Conservation (phyloP, 1,140 invertebrate species). For the Octopus bimaculoides region DNA sequence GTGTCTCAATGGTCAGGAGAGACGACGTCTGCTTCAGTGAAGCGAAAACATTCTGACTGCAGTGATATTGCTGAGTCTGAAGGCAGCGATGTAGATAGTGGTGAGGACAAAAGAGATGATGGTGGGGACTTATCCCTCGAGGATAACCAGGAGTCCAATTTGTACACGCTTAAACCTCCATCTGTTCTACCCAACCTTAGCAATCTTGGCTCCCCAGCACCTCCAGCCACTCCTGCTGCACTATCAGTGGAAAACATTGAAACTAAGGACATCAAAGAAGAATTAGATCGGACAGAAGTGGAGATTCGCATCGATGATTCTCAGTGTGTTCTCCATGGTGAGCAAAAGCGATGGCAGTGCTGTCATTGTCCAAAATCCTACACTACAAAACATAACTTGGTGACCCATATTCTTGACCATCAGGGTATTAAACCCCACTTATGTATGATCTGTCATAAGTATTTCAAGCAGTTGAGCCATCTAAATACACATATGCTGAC, state of each 20-base stretch:
- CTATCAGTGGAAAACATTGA: slow-evolving; percentile 13
- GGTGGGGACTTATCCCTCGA: slow-evolving; percentile 9
- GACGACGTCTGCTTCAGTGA: background rate
- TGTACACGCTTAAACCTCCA: background rate
- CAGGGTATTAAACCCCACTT: slow-evolving; percentile 53
- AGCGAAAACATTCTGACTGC: background rate
- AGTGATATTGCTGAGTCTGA: background rate
- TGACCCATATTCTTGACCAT: slow-evolving; percentile 54
- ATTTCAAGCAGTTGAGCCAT: slow-evolving; percentile 53
- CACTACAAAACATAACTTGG: slow-evolving; percentile 55
- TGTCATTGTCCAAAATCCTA: slow-evolving; percentile 50
- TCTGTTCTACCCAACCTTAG: background rate
- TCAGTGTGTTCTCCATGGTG: slow-evolving; percentile 42
- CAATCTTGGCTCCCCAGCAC: slow-evolving; percentile 18
- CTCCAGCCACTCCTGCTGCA: slow-evolving; percentile 15
- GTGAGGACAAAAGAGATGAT: slow-evolving; percentile 13
- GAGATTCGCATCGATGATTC: slow-evolving; percentile 48
- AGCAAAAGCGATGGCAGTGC: slow-evolving; percentile 52
- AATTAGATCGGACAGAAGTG: slow-evolving; percentile 36
- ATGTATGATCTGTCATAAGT: slow-evolving; percentile 54
- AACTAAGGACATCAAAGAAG: slow-evolving; percentile 27
- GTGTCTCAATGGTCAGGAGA: slow-evolving; percentile 9
- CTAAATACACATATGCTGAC: slow-evolving; percentile 56
- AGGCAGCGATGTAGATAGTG: slow-evolving; percentile 7
- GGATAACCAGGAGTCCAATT: slow-evolving; percentile 2